A percentile compares a stretch with the other conserved stretches of the same genome.
Evolutionary conservation across 2,797 vertebrate species (phyloP).

Genomic region (Anniella stebbinsi): DNA sequence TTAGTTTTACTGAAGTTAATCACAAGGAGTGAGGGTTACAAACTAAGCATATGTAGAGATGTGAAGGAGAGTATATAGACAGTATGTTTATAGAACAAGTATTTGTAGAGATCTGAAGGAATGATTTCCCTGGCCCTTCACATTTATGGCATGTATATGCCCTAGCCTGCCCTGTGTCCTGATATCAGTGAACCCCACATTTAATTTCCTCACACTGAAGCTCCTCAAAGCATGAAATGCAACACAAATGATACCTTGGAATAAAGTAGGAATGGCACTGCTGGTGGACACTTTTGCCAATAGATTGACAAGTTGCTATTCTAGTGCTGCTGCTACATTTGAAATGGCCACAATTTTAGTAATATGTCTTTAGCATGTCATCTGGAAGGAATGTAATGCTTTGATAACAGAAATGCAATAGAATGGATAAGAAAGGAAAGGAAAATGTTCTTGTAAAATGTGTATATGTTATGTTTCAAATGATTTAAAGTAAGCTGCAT

Average conservation of each 20-base stretch:
- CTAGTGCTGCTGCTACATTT: neutral
- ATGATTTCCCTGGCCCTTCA: neutral
- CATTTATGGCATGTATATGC: neutral
- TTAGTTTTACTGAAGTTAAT: neutral
- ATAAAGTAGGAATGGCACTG: neutral
- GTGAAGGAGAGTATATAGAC: too few species aligned
- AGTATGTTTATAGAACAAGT: too few species aligned
- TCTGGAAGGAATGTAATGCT: neutral
- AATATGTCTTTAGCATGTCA: neutral
- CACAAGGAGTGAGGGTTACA: neutral
- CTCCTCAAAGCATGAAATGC: neutral
- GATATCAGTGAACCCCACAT: neutral
- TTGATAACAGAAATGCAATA: neutral
- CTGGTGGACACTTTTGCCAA: neutral
- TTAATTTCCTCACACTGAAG: neutral
- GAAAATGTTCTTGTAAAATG: neutral
- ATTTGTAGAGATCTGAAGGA: neutral
- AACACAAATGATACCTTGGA: neutral
- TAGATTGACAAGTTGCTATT: neutral
- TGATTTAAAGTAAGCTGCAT: neutral
- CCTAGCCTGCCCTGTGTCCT: neutral
- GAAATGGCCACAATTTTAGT: neutral
- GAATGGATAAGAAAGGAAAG: neutral
- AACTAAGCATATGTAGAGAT: neutral
- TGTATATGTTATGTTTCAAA: neutral